A percentile compares a stretch with the other conserved stretches of the same genome.
Conservation (phyloP, 2,888 invertebrate genomes). For the Caenorhabditis japonica region DNA sequence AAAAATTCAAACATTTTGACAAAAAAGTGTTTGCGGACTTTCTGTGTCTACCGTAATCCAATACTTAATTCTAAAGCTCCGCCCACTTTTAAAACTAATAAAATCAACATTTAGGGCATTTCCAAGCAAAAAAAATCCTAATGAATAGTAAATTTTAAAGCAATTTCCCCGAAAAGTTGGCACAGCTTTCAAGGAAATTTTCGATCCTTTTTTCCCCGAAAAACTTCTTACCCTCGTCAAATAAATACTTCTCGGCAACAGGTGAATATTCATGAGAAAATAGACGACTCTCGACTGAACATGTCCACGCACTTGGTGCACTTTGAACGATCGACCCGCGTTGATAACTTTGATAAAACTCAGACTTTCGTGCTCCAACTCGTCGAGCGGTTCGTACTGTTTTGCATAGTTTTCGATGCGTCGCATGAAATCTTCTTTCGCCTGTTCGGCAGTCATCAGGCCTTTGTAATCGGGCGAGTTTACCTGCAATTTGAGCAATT, state of each 20-base stretch:
- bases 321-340: slow-evolving; percentile 79
- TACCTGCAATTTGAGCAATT: slow-evolving; percentile 84
- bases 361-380: slow-evolving; percentile 44
- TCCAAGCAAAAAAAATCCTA: too few species aligned
- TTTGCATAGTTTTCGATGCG: slow-evolving; percentile 93
- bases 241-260: slow-evolving; percentile 95
- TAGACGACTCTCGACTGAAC: slow-evolving; percentile 97
- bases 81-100: too few species aligned
- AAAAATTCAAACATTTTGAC: too few species aligned
- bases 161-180: too few species aligned
- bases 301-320: slow-evolving; percentile 83
- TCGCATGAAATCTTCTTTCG: slow-evolving; percentile 89
- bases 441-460: slow-evolving; percentile 87
- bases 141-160: too few species aligned
- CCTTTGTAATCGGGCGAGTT: slow-evolving; percentile 94
- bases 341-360: slow-evolving; percentile 79
- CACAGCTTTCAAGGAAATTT: too few species aligned
- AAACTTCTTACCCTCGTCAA: slow-evolving; percentile 89
- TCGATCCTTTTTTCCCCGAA: too few species aligned
- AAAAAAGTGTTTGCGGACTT: too few species aligned
- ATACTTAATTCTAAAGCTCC: too few species aligned
- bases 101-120: too few species aligned
- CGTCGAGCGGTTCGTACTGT: slow-evolving; percentile 84
- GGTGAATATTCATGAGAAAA: slow-evolving; percentile 99
- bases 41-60: too few species aligned